These are phyloP conservation scores for Mesembrinibis cayennensis DNA, from an alignment of 2,113 vertebrate genomes.

Conservation along the genomic window DNA sequence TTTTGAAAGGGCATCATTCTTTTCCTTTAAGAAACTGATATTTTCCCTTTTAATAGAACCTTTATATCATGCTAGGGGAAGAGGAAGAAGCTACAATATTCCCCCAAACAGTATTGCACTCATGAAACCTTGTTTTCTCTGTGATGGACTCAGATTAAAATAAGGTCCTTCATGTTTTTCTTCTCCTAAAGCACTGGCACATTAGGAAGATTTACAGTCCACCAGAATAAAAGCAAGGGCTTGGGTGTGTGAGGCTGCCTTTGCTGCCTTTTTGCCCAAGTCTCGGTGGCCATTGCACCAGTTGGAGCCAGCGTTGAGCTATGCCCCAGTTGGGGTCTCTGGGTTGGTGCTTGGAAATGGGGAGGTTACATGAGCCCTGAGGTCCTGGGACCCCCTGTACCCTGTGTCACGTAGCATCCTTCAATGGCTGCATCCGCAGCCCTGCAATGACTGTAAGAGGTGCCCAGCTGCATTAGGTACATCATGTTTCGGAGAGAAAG, in stretches of 20 bases:
- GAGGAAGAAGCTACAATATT: background rate
- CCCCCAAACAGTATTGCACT: background rate
- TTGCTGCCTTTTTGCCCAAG: background rate
- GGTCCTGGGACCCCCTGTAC: background rate
- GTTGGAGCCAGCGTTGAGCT: rapidly evolving
- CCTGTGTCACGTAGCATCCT: background rate
- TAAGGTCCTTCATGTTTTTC: background rate
- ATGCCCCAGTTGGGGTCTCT: rapidly evolving
- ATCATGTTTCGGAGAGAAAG: background rate
- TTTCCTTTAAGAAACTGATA: background rate
- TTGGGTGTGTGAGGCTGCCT: background rate
- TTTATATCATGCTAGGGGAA: background rate
- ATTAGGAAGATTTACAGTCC: background rate
- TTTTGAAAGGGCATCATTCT: background rate
- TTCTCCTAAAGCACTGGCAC: background rate
- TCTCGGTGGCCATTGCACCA: background rate
- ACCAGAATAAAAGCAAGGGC: background rate
- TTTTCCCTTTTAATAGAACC: background rate
- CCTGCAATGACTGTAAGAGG: background rate
- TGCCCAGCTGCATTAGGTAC: background rate
- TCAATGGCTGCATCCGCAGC: background rate
- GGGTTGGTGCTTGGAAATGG: background rate
- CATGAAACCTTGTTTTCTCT: slow-evolving; percentile 5
- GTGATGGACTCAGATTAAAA: background rate
- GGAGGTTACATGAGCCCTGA: background rate